Base-by-base conservation (phyloP, 2,888 invertebrate genomes). In the Drosophila affinis region DNA sequence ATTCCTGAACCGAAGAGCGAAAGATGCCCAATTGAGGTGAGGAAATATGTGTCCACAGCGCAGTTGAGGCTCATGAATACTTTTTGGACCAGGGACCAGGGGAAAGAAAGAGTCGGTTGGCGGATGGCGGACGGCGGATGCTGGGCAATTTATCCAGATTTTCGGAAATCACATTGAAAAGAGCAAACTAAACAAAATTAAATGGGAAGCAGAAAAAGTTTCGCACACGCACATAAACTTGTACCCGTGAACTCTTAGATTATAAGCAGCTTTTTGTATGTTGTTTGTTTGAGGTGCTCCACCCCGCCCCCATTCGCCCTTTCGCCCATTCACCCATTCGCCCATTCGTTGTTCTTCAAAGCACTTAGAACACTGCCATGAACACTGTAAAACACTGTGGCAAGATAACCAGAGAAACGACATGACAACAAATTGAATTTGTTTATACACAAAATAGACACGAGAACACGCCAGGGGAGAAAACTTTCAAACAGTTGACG, bases 401-500 rank as follows among this genome's bases (percentile, higher is more conserved):
- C 21, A 24, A 53, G 72, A 74, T 68, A 72, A 59, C 46, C 54
- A 51, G 44, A 77, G 55, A 18, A 56, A 34, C 53, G 60, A 63
- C 62, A 73, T 79, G 79, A 70, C 76, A 80, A 78, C 74, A 84
- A 87, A 87, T 81, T 87, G 47, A 81, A 78, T 82, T 87, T 87
- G 74, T 75, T 78, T 87, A 71, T 69, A 69, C 34, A 69, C 39
- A 56, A 61, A 55, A 55, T 51, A 48, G 57, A 64, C 55, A 62
- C 49, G 58, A 64, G 61, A 32, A 52, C 44, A 51, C 39, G 60
- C 72, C 18, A 17, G 52, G 29, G 53, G 49, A 14, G 34, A 52
- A 52, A 74, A 74, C 61, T 79, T 65, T 53, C 9, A 53, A 67
- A 70, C 65, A 60, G 80, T 71, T 65, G 24, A 65, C 45, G 21